Percentiles rank a stretch among this genome's conserved stretches.
Conservation (phyloP, 2,888 invertebrate species). For the Kryphioiulus occultus region DNA sequence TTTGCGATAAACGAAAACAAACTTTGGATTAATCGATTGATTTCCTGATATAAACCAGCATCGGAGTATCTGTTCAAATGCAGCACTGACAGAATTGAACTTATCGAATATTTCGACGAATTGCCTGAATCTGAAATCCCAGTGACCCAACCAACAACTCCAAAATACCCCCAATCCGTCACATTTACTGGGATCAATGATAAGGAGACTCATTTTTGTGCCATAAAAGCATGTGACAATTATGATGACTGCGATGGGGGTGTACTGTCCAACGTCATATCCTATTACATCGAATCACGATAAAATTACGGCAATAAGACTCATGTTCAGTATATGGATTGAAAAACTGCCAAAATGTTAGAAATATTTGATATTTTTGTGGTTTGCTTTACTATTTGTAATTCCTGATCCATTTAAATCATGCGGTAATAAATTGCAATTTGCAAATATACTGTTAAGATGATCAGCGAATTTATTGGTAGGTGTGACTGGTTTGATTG, state of each 20-base stretch:
- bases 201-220: neutral
- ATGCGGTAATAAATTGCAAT: too few relatives aligned
- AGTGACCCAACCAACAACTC: neutral
- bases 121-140: neutral
- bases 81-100: conserved; percentile 1
- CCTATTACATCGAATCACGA: neutral
- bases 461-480: too few relatives aligned
- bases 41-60: neutral
- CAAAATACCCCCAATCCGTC: neutral
- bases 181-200: conserved; percentile 15
- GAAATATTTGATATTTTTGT: too few relatives aligned
- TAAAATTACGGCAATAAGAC: neutral
- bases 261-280: neutral
- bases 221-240: neutral
- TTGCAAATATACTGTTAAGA: too few relatives aligned
- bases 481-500: too few relatives aligned
- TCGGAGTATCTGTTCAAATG: neutral
- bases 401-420: too few relatives aligned
- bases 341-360: too few relatives aligned
- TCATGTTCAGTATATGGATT: too few relatives aligned
- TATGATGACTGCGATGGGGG: neutral
- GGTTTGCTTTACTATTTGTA: too few relatives aligned
- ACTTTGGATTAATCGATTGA: neutral
- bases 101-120: neutral
- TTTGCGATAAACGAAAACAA: neutral